Conservation (phyloP, 2,888 invertebrate species). For the Lasioglossum vierecki region DNA sequence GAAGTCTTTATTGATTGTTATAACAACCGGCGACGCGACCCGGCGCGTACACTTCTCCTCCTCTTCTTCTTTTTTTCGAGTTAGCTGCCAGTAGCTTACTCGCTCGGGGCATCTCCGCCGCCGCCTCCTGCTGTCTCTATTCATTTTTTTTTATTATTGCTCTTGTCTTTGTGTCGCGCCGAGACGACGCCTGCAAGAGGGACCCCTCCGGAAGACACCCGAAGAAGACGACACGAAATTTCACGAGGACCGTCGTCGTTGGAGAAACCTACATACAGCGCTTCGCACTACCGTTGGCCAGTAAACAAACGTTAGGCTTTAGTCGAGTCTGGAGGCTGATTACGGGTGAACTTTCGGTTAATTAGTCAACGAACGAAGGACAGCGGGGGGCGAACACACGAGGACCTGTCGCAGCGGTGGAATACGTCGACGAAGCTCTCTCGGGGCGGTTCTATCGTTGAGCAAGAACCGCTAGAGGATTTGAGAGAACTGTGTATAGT, state of each 20-base stretch:
- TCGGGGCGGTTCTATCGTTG: constrained; percentile 51
- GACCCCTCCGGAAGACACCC: background rate
- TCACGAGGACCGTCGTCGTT: constrained; percentile 1
- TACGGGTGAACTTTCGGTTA: constrained; percentile 57
- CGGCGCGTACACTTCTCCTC: constrained; percentile 17
- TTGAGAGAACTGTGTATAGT: constrained; percentile 74
- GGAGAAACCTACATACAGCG: constrained; percentile 60
- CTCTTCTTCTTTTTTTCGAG: constrained; percentile 23
- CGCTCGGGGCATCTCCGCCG: constrained; percentile 9
- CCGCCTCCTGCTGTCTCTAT: background rate
- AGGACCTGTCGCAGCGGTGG: constrained; percentile 18
- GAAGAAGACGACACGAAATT: background rate
- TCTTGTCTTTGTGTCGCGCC: constrained; percentile 9
- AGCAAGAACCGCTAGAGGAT: constrained; percentile 17
- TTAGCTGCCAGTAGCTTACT: background rate
- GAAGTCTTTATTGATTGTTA: constrained; percentile 80
- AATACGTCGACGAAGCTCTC: constrained; percentile 33
- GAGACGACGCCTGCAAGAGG: background rate
- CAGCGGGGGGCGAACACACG: constrained; percentile 50
- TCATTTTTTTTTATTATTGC: background rate
- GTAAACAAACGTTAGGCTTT: constrained; percentile 77
- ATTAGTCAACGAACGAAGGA: constrained; percentile 50
- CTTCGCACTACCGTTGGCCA: constrained; percentile 80
- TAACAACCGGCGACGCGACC: constrained; percentile 53
- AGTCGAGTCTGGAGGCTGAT: constrained; percentile 78